Conservation (phyloP, 1,140 invertebrate genomes). For the Oryctes rhinoceros region DNA sequence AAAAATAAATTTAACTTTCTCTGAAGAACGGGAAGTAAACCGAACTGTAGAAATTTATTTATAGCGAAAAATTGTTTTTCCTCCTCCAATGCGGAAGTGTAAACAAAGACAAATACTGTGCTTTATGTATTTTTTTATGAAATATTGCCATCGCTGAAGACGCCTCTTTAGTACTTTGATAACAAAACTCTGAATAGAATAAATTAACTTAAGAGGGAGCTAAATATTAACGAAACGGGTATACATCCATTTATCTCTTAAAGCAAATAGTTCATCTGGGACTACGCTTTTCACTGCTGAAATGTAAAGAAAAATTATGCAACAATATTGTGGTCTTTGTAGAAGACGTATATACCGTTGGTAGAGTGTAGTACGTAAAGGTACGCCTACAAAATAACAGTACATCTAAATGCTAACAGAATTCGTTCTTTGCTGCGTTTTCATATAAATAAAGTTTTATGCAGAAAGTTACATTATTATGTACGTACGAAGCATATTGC, state of each 20-base stretch:
- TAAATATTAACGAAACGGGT: not conserved
- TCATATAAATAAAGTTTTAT: too few species aligned
- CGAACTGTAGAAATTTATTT: conserved; percentile 8
- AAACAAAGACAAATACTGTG: conserved; percentile 5
- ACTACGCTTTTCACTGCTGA: too few species aligned
- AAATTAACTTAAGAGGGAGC: not conserved
- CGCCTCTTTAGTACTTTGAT: not conserved
- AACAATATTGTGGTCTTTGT: too few species aligned
- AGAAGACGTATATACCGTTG: too few species aligned
- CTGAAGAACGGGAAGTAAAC: not conserved
- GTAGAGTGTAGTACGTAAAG: too few species aligned
- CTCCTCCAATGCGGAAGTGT: not conserved
- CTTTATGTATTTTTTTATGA: conserved; percentile 21
- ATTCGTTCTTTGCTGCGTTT: too few species aligned
- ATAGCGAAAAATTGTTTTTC: conserved; percentile 1
- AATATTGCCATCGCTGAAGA: conserved; percentile 4
- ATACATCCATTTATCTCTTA: not conserved
- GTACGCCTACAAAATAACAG: too few species aligned
- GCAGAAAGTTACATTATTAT: too few species aligned
- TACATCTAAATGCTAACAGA: too few species aligned
- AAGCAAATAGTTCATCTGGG: not conserved
- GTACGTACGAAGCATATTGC: too few species aligned
- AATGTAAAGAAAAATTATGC: too few species aligned
- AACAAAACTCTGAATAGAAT: not conserved
- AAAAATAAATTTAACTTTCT: conserved; percentile 20